Base-by-base conservation (phyloP, 2,797 vertebrate genomes). In the Cirrhinus mrigala region DNA sequence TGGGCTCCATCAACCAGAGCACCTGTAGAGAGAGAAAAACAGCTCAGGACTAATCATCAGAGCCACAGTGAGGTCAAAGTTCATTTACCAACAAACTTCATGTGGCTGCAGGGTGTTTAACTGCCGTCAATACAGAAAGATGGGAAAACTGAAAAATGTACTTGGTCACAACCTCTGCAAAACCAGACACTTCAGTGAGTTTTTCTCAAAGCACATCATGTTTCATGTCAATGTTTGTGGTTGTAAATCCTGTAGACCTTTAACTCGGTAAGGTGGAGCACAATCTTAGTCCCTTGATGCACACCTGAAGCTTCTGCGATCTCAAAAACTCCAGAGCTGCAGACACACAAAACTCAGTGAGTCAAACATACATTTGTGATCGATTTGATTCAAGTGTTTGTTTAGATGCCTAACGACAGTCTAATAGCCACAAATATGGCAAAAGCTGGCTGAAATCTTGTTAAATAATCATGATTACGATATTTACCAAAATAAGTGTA, bases 81-180 rank as follows among this genome's bases (percentile, higher is more conserved):
- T 46, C 37, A 81, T 68, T 16, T 12, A 20, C 3, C 9, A 40
- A 20, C 24, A 52, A 6, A 46, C 24, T 24, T 70, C n/a, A 68
- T 12, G n/a, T 60, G 98, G 98, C 97, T 99, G 98, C 79, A 99
- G 89, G 0, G 96, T 98, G 92, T 99, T 99, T 68, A 98, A 93
- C 81, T 97, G 92, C 54, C 94, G 96, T 87, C 98, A 98, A 0
- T 99, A 99, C 82, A 99, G 95, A 90, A 96, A 99, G 82, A 99
- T 93, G 0, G 98, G 97, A 86, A 98, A 99, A 92, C 96, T 98
- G 90, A 99, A 95, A 68, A 99, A 98, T 99, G 93, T 99, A 99
- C 90, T 99, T 99, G 8, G 95, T 98, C 58, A 99, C 96, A 78
- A 99, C 96, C 76, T 97, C 98, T 99, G 94, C 56, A 93, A 92